Evolutionary conservation across 2,888 invertebrate genomes (phyloP), one percentile per base, ranked within the genome.

Genomic region (Adelphocoris suturalis): DNA sequence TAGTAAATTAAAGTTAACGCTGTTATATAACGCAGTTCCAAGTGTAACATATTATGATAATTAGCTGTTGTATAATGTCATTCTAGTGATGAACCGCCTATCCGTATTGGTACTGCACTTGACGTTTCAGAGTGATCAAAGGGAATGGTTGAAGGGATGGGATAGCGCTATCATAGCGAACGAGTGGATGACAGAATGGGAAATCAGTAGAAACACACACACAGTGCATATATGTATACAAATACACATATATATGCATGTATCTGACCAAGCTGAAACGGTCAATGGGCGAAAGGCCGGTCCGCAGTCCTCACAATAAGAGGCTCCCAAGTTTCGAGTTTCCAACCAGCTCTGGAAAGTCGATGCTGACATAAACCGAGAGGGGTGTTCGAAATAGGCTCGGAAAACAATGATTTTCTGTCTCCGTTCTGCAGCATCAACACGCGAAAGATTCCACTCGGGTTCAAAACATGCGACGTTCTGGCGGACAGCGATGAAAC

Each of bases 91-190:
- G 57, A n/a, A 57, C n/a, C 57, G 57, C 57, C 23, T 27, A 23
- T 23, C 16, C 61, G 68, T 23, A 68, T 23, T 13, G 27, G 12
- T 23, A 19, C 68, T 68, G 27, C 68, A 23, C 68, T 68, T 68
- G 68, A 12, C 68, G 19, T 68, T 68, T 68, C 23, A 19, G 23
- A 19, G 68, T 68, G 68, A 68, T 68, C 68, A 68, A 68, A 68
- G 68, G 27, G 68, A 23, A 68, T 68, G 68, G 13, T 23, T 12
- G 68, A 68, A 23, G 23, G 68, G 27, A 68, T 5, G 68, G 12
- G 5, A 23, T 68, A 12, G 68, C 23, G 27, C 13, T 23, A 68
- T 19, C 9, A 23, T 68, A 23, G 23, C 23, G 68, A 68, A 68
- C 23, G 11, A 23, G 23, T 11, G 68, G 68, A 9, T 9, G 23